These are phyloP conservation scores for Prunella himalayana DNA, from an alignment of 2,113 vertebrate species.

Conservation along the genomic window DNA sequence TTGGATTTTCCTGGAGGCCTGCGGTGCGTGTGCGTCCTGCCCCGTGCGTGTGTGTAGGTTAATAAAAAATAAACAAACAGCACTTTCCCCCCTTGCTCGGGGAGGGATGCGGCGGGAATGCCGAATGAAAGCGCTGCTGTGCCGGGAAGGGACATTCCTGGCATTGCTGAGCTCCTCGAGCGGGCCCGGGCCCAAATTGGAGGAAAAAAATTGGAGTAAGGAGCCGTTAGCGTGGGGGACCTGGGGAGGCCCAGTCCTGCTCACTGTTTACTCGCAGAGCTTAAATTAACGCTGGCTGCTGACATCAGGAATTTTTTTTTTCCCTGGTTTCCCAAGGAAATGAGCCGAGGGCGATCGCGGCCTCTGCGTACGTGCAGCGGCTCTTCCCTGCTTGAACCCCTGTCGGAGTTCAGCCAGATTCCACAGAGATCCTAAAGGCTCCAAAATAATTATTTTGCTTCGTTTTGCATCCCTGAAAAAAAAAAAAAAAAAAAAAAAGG, in stretches of 20 bases:
- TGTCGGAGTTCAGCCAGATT: background rate
- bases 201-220: background rate
- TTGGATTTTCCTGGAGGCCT: slow-evolving; percentile 27
- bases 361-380: background rate
- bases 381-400: background rate
- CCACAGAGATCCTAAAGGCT: background rate
- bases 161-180: slow-evolving; percentile 41
- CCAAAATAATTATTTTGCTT: background rate
- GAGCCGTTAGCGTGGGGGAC: background rate
- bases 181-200: background rate
- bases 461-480: rapidly evolving
- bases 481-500: too few species aligned
- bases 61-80: slow-evolving; percentile 55
- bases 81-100: background rate
- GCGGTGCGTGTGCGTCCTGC: background rate
- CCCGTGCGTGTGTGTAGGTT: slow-evolving; percentile 10
- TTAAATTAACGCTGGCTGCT: slow-evolving; percentile 38
- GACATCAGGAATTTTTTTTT: background rate
- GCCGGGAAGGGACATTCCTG: slow-evolving; percentile 49
- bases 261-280: slow-evolving; percentile 12
- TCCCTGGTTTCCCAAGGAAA: slow-evolving; percentile 10
- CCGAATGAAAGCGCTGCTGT: slow-evolving; percentile 31
- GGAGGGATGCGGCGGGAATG: background rate
- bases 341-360: background rate
- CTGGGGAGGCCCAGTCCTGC: background rate